Evolutionary conservation across 2,797 vertebrate genomes (phyloP), one percentile per base, ranked within the genome.

Genomic region (Coendou prehensilis): DNA sequence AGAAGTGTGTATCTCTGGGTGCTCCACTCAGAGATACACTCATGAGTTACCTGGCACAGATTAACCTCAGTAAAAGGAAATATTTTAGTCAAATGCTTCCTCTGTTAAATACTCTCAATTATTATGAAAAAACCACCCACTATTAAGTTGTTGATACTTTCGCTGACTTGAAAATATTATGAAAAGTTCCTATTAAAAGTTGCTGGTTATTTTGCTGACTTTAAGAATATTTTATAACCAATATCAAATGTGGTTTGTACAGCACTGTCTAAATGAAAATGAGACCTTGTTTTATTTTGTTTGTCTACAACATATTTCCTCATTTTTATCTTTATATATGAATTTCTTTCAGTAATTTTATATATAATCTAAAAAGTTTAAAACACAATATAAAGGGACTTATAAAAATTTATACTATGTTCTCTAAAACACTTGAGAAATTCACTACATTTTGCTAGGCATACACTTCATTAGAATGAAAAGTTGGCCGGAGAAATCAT

Each of bases 151-250:
- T 94, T n/a, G 41, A 6, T 81, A 75, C 86, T 96, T 95, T 69
- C 67, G 80, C 78, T 78, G 89, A 95, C 80, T 97, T 96, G 80
- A 95, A 94, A 96, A 84, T 91, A 67, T 56, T 20, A 94, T 84
- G 88, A 85, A 96, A 95, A 93, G 84, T 57, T 92, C 67, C 90
- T 80, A 57, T 80, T 94, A 92, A 89, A 94, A 89, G 75, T 69
- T 93, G 67, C 89, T 92, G 87, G 84, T 91, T 95, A 57, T 92
- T 96, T 96, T 97, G 80, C 91, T 90, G 87, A 94, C 93, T 84
- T 84, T 54, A 71, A 83, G 81, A 85, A 63, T 95, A 87, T 90
- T 18, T 67, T 86, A 95, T 93, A 94, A 64, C 63, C 87, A 93
- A 73, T 47, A 26, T 94, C 80, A 84, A 50, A 45, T 84, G 76